These are phyloP conservation scores for Platalea minor DNA, from an alignment of 2,797 vertebrate genomes.

Conservation along the genomic window DNA sequence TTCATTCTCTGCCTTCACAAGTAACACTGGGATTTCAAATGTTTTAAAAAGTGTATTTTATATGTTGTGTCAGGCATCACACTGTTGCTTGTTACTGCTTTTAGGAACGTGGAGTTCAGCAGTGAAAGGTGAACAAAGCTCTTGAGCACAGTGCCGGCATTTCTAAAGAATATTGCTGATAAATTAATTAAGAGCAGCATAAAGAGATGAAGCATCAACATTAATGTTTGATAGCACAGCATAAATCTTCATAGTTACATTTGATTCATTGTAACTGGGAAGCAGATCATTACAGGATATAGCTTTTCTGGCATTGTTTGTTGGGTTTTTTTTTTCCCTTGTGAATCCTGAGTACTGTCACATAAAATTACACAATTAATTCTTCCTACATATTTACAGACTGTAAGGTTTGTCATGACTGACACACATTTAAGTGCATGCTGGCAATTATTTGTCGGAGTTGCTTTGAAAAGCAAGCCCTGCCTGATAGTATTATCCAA, in stretches of 20 bases:
- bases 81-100: not conserved
- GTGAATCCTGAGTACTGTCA: not conserved
- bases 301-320: not conserved
- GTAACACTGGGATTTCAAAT: not conserved
- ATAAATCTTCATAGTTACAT: not conserved
- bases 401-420: not conserved
- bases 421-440: not conserved
- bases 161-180: not conserved
- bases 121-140: not conserved
- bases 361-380: not conserved
- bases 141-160: not conserved
- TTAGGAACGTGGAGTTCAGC: not conserved
- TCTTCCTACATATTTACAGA: not conserved
- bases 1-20: not conserved
- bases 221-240: not conserved
- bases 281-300: not conserved
- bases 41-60: not conserved
- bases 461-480: not conserved
- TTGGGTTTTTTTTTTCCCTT: not conserved
- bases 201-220: not conserved
- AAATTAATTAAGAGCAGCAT: not conserved
- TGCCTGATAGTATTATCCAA: not conserved
- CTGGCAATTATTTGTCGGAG: not conserved
- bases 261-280: not conserved
- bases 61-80: not conserved